Percentiles rank a stretch among this genome's conserved stretches.
These are phyloP conservation scores for Melitaea cinxia DNA, from an alignment of 1,140 invertebrate species.

Conservation along the genomic window DNA sequence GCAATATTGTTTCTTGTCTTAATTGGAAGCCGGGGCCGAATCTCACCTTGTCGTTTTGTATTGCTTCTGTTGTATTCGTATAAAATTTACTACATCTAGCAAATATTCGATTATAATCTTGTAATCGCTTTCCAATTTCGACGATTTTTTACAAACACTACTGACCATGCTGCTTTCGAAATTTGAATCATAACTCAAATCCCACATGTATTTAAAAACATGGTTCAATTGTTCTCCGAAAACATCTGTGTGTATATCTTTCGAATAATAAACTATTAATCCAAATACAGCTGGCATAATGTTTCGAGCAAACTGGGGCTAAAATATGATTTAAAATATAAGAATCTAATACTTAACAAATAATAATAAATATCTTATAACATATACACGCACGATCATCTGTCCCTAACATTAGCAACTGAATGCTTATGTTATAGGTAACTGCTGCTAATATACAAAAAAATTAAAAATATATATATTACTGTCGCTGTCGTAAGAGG, in stretches of 20 bases:
- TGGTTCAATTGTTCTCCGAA: constrained; percentile 60
- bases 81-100: constrained; percentile 60
- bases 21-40: too few species aligned
- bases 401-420: too few species aligned
- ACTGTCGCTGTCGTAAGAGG: too few species aligned
- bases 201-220: constrained; percentile 63
- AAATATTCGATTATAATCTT: constrained; percentile 66
- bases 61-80: constrained; percentile 61
- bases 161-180: constrained; percentile 42
- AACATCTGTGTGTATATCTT: constrained; percentile 46
- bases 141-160: constrained; percentile 19
- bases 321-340: too few species aligned
- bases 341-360: background rate
- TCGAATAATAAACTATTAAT: constrained; percentile 53
- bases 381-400: too few species aligned
- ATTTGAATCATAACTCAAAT: constrained; percentile 48
- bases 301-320: constrained; percentile 57
- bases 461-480: too few species aligned
- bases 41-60: constrained; percentile 51
- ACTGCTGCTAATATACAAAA: too few species aligned
- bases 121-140: constrained; percentile 46
- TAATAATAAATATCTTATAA: constrained; percentile 24
- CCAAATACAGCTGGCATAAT: constrained; percentile 67
- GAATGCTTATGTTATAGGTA: too few species aligned
- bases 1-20: too few species aligned